Evolutionary conservation across 2,888 invertebrate species (phyloP), one percentile per base, ranked within the genome.

Genomic region (Mimumesa dahlbomi): DNA sequence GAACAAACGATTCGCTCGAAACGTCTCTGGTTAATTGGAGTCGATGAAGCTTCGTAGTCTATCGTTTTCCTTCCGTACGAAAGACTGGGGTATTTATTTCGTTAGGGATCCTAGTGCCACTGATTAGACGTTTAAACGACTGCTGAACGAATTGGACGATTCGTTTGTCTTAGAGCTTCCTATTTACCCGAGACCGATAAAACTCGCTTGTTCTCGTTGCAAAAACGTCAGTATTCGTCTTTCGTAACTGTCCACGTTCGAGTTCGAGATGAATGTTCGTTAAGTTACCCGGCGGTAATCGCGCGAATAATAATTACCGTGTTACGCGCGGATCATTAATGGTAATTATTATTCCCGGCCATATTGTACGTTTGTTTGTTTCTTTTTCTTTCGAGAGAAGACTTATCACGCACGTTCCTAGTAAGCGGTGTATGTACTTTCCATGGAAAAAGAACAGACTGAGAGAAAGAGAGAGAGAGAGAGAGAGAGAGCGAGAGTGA

Each of bases 161-260:
- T 58, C 61, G 56, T 71, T 61, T 34, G 53, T 58, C 40, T 61
- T 49, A 69, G 75, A 66, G 79, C 79, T 79, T 77, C 76, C 76
- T 53, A 21, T 38, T 70, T 34, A 34, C 40, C 16, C 72, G 58
- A 52, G 34, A 29, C 31, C 29, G 58, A 16, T 22, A 21, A 31
- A 53, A 38, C 25, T 53, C 45, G 48, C 53, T 25, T 42, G 31
- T 31, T 29, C 21, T 56, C 21, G 25, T 61, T 57, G 34, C 25
- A 7, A 25, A 34, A n/a, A 34, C 34, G 34, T 34, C 11, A 11
- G 7, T 34, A 34, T 34, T 34, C 34, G 34, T 34, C 38, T 2
- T 5, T 38, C 38, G 2, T 14, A 2, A 19, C 11, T 4, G 21
- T 42, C 42, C 9, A 19, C 18, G 4, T 42, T 34, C 14, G 38